phyloP scores from a whole-genome alignment of 2,888 invertebrate species.

The Ethmia dodecea region DNA sequence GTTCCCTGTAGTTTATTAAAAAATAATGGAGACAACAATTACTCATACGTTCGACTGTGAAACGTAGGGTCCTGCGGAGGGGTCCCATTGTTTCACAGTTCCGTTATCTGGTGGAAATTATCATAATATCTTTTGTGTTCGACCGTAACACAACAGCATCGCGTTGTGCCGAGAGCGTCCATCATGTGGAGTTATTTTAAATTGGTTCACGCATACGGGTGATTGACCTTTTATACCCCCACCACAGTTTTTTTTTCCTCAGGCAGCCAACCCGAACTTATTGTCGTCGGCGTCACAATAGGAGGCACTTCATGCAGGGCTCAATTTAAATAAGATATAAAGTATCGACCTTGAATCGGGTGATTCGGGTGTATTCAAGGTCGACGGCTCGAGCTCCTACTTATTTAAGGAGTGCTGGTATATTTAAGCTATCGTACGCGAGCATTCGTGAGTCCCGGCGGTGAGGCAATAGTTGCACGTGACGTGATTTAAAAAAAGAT shows the following conservation, averaged over 20 bases:
- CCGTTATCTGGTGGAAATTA: slow-evolving; percentile 14
- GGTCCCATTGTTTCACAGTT: slow-evolving; percentile 14
- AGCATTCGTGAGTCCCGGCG: too few species aligned
- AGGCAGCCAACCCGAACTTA: slow-evolving; percentile 58
- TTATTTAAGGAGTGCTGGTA: too few species aligned
- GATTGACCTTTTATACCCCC: slow-evolving; percentile 54
- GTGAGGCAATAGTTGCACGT: too few species aligned
- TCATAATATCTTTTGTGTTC: slow-evolving; percentile 29
- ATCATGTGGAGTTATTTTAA: slow-evolving; percentile 46
- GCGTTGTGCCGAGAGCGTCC: slow-evolving; percentile 26
- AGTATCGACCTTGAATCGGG: slow-evolving; percentile 25
- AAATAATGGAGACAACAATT: too few species aligned
- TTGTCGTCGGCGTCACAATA: slow-evolving; percentile 55
- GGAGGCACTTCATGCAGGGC: slow-evolving; percentile 43
- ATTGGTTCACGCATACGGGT: slow-evolving; percentile 60
- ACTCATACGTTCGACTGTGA: slow-evolving; percentile 7
- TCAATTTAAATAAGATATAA: slow-evolving; percentile 37
- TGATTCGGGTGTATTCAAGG: slow-evolving; percentile 60
- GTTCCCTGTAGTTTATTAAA: too few species aligned
- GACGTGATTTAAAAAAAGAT: too few species aligned
- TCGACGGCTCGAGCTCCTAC: slow-evolving; percentile 34
- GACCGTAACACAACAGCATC: slow-evolving; percentile 18
- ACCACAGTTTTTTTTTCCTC: slow-evolving; percentile 41
- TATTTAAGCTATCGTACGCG: too few species aligned
- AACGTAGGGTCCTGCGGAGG: slow-evolving; percentile 7